Base-by-base conservation (phyloP, 2,888 invertebrate genomes). In the Nomada ruficornis region DNA sequence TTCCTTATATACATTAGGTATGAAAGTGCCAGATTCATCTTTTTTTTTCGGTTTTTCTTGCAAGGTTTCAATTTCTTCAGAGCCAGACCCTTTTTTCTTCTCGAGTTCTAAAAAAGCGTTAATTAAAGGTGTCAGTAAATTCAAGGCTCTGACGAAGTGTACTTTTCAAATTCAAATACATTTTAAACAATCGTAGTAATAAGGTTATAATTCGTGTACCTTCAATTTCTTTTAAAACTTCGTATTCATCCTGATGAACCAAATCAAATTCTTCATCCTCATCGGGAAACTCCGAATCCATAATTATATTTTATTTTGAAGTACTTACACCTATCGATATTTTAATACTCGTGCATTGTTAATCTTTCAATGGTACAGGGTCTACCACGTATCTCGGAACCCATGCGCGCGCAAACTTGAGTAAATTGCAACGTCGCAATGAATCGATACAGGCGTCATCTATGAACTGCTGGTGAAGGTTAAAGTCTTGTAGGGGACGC, bases 211-310 rank as follows among this genome's bases (percentile, higher is more conserved):
- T 57, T 68, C 18, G 20, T 57, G 59, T 88, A 92, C 92, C 91
- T 87, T 92, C 90, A n/a, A 93, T 64, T 87, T 94, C 94, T 81
- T 89, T 88, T 82, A 94, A 86, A 77, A 92, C 67, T 82, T 94
- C 93, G 69, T 92, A 88, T 59, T 94, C 93, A 72, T 93, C 93
- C 26, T 91, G 91, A 74, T 94, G 91, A 68, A 93, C 77, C 55
- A 93, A 88, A 82, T 94, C 94, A 82, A 90, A 94, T 77, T 94
- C 94, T 77, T 94, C 94, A n/a, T 94, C 94, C 0, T 91, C 88
- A 88, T 94, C 92, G 3, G 94, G 93, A 86, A 92, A 94, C 74
- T 94, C 94, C 42, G 79, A 82, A 75, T 91, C 89, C 93, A 93
- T 93, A 74, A 69, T 86, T 50, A 36, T 42, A 71, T 54, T 64